Evolutionary conservation across 2,113 vertebrate species (phyloP), one percentile per base, ranked within the genome.

Genomic region (Macrotus californicus): DNA sequence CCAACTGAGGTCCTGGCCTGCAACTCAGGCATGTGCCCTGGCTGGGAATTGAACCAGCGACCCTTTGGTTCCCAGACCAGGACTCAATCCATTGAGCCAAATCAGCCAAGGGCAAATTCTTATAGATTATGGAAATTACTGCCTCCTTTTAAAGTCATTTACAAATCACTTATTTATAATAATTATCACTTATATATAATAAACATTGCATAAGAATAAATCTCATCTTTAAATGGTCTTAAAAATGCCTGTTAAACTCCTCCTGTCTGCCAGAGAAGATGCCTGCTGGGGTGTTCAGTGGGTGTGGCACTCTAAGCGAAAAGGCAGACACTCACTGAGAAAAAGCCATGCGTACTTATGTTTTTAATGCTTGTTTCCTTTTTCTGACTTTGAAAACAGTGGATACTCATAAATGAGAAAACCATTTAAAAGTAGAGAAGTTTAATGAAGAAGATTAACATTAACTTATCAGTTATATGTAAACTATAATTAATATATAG

Each of bases 201-300:
- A 94, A 92, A 50, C 21, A 64, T 76, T 86, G 34, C 50, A 67
- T 75, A 89, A 12, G 34, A 18, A 95, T 94, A 94, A 93, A 94
- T 92, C 93, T 87, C 87, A 41, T 81, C 64, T 94, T 88, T 96
- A 84, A 72, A 31, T 70, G 48, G 66, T 84, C 79, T 56, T 94
- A 69, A 94, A 86, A 80, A 87, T 84, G 56, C 75, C 75, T 87
- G 43, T 70, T 80, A 80, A 93, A 81, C 1, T 3, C 31, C 61
- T 46, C 54, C 56, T 66, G 34, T 66, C 34, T 70, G 80, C 93
- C 69, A 87, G 29, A 52, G 19, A 87, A 46, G 66, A 66, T 66
- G 76, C 34, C 59, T 80, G 4, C 94, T 77, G 92, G 91, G 89
- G 61, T 41, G 72, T 43, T 67, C 43, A 18, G 39, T 54, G 46